Conservation (phyloP, 2,113 vertebrate genomes). For the Mohoua ochrocephala region DNA sequence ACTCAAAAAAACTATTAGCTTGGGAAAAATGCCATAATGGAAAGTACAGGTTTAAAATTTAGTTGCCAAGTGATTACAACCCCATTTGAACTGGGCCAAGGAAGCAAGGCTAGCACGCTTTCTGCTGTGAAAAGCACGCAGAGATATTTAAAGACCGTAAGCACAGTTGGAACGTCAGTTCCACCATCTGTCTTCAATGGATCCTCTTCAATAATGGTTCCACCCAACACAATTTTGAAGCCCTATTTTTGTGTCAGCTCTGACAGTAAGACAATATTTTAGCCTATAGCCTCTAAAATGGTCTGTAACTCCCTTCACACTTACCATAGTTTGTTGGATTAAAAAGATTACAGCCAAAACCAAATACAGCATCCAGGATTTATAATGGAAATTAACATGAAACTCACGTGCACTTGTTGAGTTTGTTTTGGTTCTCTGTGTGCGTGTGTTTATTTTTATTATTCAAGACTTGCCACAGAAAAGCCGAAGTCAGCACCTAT, state of each 20-base stretch:
- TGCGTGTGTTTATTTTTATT: neutral
- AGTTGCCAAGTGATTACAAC: neutral
- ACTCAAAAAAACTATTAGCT: neutral
- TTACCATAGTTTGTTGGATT: neutral
- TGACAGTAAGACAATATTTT: neutral
- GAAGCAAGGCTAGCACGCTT: neutral
- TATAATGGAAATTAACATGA: neutral
- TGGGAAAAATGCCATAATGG: neutral
- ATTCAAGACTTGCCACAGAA: neutral
- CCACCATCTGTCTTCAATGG: constrained; percentile 15
- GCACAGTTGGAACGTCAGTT: neutral
- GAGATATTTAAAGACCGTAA: constrained; percentile 4
- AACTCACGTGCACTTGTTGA: neutral
- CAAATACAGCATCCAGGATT: neutral
- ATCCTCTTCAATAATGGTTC: neutral
- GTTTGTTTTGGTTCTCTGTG: neutral
- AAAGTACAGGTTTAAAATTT: neutral
- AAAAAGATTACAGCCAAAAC: neutral
- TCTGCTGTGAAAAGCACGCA: neutral
- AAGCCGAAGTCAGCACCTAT: neutral
- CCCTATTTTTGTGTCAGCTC: neutral
- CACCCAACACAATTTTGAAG: neutral
- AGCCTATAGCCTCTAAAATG: neutral
- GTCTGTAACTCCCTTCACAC: neutral
- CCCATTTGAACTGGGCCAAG: neutral